Evolutionary conservation across 2,797 vertebrate species (phyloP).

Genomic region (Spheniscus humboldti): DNA sequence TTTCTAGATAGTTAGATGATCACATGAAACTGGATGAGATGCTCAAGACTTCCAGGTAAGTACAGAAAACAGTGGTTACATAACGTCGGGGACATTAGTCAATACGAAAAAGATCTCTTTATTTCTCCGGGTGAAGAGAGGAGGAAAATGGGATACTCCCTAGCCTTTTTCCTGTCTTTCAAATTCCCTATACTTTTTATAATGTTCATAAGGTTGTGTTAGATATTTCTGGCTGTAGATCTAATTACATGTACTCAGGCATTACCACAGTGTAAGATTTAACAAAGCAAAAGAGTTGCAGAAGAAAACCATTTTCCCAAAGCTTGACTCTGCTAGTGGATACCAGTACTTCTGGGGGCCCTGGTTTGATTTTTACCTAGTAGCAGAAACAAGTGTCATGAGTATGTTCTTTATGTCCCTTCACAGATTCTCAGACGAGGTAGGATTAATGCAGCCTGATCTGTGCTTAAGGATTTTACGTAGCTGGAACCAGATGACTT

Average conservation of each 20-base stretch:
- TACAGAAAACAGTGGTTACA: background rate
- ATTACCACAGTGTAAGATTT: background rate
- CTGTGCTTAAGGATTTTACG: background rate
- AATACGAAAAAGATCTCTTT: background rate
- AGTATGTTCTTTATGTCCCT: background rate
- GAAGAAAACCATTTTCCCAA: background rate
- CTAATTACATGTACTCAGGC: background rate
- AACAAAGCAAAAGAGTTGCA: background rate
- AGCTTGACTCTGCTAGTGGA: background rate
- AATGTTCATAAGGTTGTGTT: background rate
- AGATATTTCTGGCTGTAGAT: background rate
- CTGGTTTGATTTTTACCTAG: background rate
- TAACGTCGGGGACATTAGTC: background rate
- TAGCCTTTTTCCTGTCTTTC: background rate
- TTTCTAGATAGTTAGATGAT: background rate
- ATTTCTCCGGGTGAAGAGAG: background rate
- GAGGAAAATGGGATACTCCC: background rate
- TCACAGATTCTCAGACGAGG: background rate
- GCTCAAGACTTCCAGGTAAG: background rate
- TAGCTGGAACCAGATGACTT: background rate
- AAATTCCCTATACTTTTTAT: background rate
- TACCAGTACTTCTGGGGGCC: background rate
- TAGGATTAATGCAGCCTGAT: background rate
- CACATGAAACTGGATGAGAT: background rate
- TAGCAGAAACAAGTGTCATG: background rate